phyloP scores from a whole-genome alignment of 2,797 vertebrate genomes.

The Pristis pectinata region DNA sequence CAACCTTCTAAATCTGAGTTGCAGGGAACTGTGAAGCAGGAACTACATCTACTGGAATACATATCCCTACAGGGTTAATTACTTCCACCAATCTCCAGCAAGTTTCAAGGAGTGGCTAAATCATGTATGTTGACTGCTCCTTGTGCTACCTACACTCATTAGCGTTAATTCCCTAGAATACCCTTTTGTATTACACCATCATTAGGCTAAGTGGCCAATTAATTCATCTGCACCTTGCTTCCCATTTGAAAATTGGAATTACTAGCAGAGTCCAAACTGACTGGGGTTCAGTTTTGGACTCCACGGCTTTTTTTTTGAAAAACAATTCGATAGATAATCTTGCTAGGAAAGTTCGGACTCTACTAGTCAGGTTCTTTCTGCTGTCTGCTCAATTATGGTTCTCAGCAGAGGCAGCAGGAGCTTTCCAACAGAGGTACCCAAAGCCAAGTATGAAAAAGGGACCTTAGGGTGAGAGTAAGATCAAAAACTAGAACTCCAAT shows the following conservation, averaged over 20 bases:
- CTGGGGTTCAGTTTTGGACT: too few species aligned
- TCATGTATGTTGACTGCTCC: neutral
- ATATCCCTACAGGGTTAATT: neutral
- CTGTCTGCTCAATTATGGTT: neutral
- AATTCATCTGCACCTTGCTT: neutral
- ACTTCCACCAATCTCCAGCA: neutral
- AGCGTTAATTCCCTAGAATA: neutral
- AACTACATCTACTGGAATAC: neutral
- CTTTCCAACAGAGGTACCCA: neutral
- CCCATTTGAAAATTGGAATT: neutral
- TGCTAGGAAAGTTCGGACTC: too few species aligned
- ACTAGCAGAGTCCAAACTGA: neutral
- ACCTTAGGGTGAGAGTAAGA: neutral
- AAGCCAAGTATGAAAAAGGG: neutral
- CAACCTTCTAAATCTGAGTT: neutral
- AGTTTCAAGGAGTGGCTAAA: neutral
- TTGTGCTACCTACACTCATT: too few species aligned
- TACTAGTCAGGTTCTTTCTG: neutral
- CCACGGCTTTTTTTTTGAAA: too few species aligned
- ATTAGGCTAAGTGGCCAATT: neutral
- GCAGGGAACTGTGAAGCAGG: neutral
- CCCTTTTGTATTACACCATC: neutral
- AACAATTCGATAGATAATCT: too few species aligned
- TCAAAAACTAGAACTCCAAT: neutral
- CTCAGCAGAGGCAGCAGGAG: neutral